These are phyloP conservation scores for Cuniculus paca DNA, from an alignment of 2,797 vertebrate species.

Conservation along the genomic window DNA sequence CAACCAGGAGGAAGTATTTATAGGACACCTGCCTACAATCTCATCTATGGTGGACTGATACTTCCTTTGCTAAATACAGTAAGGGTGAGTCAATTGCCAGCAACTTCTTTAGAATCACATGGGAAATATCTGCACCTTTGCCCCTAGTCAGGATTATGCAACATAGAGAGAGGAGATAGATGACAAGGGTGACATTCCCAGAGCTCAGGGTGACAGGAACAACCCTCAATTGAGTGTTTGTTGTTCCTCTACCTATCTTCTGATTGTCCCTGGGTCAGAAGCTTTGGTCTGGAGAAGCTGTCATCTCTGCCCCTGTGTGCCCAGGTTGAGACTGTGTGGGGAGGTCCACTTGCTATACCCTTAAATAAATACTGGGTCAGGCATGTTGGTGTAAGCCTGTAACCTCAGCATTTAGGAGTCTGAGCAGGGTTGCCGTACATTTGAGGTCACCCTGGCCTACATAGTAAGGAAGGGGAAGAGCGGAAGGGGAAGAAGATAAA, in stretches of 20 bases:
- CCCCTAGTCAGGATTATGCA: constrained; percentile 11
- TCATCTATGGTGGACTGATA: background rate
- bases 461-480: background rate
- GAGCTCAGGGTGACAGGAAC: background rate
- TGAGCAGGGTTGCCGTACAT: background rate
- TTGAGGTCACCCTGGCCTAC: background rate
- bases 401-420: background rate
- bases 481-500: too few relatives aligned
- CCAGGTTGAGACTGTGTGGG: background rate
- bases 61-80: background rate
- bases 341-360: background rate
- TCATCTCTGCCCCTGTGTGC: background rate
- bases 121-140: background rate
- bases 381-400: background rate
- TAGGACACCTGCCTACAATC: background rate
- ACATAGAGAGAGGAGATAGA: background rate
- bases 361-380: background rate
- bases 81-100: constrained; percentile 62
- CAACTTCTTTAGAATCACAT: background rate
- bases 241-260: background rate
- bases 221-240: background rate
- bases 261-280: background rate
- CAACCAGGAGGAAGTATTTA: constrained; percentile 23
- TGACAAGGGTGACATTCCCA: background rate
- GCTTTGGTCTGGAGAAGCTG: background rate